Evolutionary conservation across 2,113 vertebrate species (phyloP), one percentile per base, ranked within the genome.

Genomic region (Copsychus sechellarum): DNA sequence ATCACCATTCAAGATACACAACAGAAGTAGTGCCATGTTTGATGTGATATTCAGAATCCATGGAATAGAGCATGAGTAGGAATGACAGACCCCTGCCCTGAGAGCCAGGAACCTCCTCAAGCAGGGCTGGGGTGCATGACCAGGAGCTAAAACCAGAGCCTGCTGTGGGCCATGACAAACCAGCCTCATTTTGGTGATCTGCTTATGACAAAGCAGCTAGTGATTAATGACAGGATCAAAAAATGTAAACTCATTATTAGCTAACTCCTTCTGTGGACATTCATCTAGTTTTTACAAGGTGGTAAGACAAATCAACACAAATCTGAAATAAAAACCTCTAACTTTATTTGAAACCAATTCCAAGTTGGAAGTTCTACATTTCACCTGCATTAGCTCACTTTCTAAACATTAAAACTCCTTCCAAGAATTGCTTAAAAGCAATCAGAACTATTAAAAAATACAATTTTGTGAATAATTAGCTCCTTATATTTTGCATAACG

Each of bases 401-500:
- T 26, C 38, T 73, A 66, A 79, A 72, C 14, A 53, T 11, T 17
- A 43, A n/a, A 69, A 48, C 9, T 58, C 26, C 12, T 26, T 50
- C 29, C 23, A 90, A 34, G 12, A 92, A 73, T n/a, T 48, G 34
- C 19, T 80, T 54, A 74, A 88, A 86, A 96, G 36, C 14, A 81
- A 78, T 58, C 22, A 60, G 20, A 73, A 92, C 43, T 84, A 70
- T 53, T 77, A 50, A n/a, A 26, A 84, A 95, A 86, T 11, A 79
- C 0, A 2, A 24, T 33, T 91, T 87, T 78, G 6, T 51, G 6
- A 90, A 94, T 79, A 93, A 78, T 91, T 43, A 69, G 8, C 33
- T 82, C 36, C 17, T 71, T 74, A 24, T 12, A 94, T 62, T 93
- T 81, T 95, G 18, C 51, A 95, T 84, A 80, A 86, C 53, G 14